Evolutionary conservation across 2,888 invertebrate species (phyloP), one percentile per base, ranked within the genome.

Genomic region (Tribolium freemani): DNA sequence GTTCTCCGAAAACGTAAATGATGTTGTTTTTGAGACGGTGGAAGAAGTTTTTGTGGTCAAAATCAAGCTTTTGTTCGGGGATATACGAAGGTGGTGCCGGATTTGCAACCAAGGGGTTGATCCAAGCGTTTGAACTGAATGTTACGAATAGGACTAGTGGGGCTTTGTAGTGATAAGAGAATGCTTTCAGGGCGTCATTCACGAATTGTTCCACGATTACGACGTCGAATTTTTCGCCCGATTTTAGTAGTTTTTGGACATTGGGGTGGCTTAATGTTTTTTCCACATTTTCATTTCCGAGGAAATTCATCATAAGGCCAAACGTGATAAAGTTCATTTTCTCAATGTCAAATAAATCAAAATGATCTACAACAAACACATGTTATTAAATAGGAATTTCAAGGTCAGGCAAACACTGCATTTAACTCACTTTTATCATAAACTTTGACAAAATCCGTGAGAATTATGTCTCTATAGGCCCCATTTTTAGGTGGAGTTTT

Each of bases 71-170:
- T 45, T 56, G 51, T 66, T 88, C 87, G 87, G 72, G 58, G 3
- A 69, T 54, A 51, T 72, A 72, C 0, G 89, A 87, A 79, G 86
- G 87, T 0, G 88, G 86, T 0, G 82, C 83, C 1, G 88, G 86
- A 45, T 86, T 80, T 0, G 88, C 89, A 82, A 88, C 85, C 72
- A 87, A 83, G 69, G 86, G 86, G 60, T 87, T 88, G 77, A 87
- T 85, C 77, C 86, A 85, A 51, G 85, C 84, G 57, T 67, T 66
- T 9, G 71, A 67, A 10, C 51, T 58, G 83, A 83, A 69, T 84
- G 85, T 20, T 85, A 86, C 60, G 87, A 71, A 0, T 88, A 86
- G 75, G 85, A 86, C 77, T 3, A 83, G 68, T 0, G 83, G 84
- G 1, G 82, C 83, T 54, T 84, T 79, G 72, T 81, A 83, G 57